A percentile compares a stretch with the other conserved stretches of the same genome.
Conservation (phyloP, 2,888 invertebrate species). For the Mystacides longicornis region DNA sequence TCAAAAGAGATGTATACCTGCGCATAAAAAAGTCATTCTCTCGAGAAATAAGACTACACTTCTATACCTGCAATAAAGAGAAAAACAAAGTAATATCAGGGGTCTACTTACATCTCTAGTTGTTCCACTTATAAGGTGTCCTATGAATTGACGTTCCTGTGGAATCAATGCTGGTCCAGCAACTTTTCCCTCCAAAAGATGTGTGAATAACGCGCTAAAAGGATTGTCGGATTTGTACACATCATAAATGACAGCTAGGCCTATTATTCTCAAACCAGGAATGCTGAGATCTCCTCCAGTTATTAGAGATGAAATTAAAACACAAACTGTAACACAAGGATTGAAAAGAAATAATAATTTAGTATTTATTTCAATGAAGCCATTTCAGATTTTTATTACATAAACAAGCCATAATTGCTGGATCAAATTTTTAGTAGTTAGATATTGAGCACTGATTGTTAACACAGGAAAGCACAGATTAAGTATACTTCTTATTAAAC, state of each 20-base stretch:
- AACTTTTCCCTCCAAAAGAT: constrained; percentile 41
- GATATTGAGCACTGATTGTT: no score
- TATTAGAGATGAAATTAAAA: constrained; percentile 41
- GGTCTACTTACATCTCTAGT: constrained; percentile 57
- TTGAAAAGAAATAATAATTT: no score
- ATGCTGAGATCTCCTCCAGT: constrained; percentile 43
- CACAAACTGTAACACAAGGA: constrained; percentile 39
- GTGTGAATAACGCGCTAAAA: constrained; percentile 40
- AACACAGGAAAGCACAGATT: no score
- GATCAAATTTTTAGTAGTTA: constrained; percentile 17
- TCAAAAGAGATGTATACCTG: no score
- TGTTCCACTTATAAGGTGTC: constrained; percentile 58
- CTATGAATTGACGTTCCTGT: constrained; percentile 65
- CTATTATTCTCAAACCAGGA: constrained; percentile 44
- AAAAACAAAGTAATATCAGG: background rate
- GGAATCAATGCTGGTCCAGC: constrained; percentile 38
- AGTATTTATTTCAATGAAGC: no score
- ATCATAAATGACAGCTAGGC: constrained; percentile 40
- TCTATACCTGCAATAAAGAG: no score
- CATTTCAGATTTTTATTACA: no score
- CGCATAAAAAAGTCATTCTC: no score
- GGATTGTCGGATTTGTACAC: constrained; percentile 41
- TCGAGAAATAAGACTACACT: no score
- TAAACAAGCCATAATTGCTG: no score
- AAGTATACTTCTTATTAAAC: no score